phyloP scores from a whole-genome alignment of 23 tunicate genomes.

The Corella eumyota region DNA sequence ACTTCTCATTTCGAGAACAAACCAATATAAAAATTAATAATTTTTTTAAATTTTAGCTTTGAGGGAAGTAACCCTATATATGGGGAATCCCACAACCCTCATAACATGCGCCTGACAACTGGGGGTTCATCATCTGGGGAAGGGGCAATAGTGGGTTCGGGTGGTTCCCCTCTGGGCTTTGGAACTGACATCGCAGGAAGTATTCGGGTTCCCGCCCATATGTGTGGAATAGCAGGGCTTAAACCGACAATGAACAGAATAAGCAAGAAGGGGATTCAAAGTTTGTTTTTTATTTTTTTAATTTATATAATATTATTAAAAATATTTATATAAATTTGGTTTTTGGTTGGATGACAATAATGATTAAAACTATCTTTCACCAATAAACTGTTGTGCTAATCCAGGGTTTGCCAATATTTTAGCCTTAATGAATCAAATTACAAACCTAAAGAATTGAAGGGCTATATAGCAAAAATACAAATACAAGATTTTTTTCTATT shows the following conservation, averaged over 20 bases:
- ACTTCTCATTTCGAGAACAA: no score
- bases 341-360: background rate
- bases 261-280: constrained; percentile 28
- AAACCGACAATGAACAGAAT: constrained; percentile 60
- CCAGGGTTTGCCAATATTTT: no score
- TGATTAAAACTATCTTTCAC: no score
- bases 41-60: constrained; percentile 30
- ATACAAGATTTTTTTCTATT: no score
- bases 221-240: constrained; percentile 74
- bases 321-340: background rate
- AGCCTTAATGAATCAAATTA: no score
- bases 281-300: constrained; percentile 5
- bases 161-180: constrained; percentile 71
- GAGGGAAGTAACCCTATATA: constrained; percentile 71
- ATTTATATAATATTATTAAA: background rate
- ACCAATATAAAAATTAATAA: no score
- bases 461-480: no score
- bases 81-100: constrained; percentile 54
- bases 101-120: constrained; percentile 43
- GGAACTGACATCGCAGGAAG: constrained; percentile 90
- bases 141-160: constrained; percentile 48
- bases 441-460: no score
- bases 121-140: constrained; percentile 86
- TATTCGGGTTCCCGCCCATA: constrained; percentile 63
- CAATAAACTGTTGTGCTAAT: no score